Evolutionary conservation across 2,888 invertebrate genomes (phyloP), one percentile per base, ranked within the genome.

Genomic region (Choreutis nemorana): DNA sequence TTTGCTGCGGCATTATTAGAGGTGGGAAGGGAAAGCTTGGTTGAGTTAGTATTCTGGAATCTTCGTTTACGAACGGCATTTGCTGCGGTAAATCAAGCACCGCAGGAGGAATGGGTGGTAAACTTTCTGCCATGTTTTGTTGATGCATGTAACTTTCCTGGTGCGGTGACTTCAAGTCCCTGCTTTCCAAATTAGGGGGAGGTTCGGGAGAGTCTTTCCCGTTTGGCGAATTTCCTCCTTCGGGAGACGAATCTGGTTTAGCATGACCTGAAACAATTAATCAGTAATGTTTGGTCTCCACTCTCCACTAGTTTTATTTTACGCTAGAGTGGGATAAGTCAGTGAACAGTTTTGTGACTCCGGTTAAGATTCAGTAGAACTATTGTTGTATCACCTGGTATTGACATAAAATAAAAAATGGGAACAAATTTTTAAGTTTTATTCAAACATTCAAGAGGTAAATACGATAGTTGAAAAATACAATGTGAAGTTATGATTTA

Each of bases 231-330:
- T 71, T 70, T 1, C 64, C 54, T 0, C 63, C 65, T 41, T 75
- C 72, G 6, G 78, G 73, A 4, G 78, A 75, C 2, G 77, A 75
- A 31, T 75, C 73, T 11, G 70, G 75, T 42, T 79, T 78, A 1
- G 63, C 50, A 29, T 78, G 78, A 32, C 72, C 79, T 80, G 54
- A 4, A 35, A 39, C 26, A 31, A 18, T 2, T 6, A 30, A 20
- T 13, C 2, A 12, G 14, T 34, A 3, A 21, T 21, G 7, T 21
- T 21, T 1, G n/a, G 6, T 1, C 10, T 21, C 10, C 4, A 21
- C n/a, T 21, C 9, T 7, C 4, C 9, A n/a, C 3, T 21, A n/a
- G 9, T 21, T 21, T 21, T 21, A 9, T 21, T n/a, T n/a, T n/a
- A n/a, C n/a, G n/a, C n/a, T n/a, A n/a, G n/a, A n/a, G n/a, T n/a